phyloP scores from a whole-genome alignment of 2,797 vertebrate species.

The Amblyopsis hoosieri region DNA sequence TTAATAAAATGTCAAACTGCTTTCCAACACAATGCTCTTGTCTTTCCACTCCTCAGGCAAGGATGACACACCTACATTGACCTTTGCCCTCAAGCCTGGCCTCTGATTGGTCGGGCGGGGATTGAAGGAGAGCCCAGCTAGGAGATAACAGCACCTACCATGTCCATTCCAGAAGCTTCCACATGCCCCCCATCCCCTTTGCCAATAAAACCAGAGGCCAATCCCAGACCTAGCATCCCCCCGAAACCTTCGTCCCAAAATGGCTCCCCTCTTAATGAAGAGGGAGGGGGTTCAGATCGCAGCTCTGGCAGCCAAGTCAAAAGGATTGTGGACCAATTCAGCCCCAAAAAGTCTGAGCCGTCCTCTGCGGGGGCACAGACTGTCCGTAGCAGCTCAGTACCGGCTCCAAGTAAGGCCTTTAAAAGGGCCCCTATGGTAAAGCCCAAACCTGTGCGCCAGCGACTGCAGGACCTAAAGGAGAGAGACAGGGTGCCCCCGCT shows the following conservation, averaged over 20 bases:
- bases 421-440: slow-evolving; percentile 61
- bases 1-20: slow-evolving; percentile 3
- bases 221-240: slow-evolving; percentile 56
- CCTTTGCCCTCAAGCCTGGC: slow-evolving; percentile 44
- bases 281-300: not conserved
- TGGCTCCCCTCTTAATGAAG: slow-evolving; percentile 22
- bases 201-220: slow-evolving; percentile 51
- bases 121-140: slow-evolving; percentile 14
- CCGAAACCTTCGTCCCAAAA: slow-evolving; percentile 41
- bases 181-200: slow-evolving; percentile 5
- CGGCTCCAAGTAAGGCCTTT: not conserved
- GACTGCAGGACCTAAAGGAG: not conserved
- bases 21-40: not conserved
- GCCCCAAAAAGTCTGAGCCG: slow-evolving; percentile 33
- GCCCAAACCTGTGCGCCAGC: slow-evolving; percentile 51
- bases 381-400: slow-evolving; percentile 9
- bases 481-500: slow-evolving; percentile 65
- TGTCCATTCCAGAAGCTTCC: slow-evolving; percentile 68
- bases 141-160: slow-evolving; percentile 31
- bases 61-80: slow-evolving; percentile 45
- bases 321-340: slow-evolving; percentile 73
- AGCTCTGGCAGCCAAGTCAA: slow-evolving; percentile 69
- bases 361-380: not conserved
- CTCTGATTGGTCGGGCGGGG: slow-evolving; percentile 45
- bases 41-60: slow-evolving; percentile 45